Evolutionary conservation across 2,113 vertebrate species (phyloP).

Genomic region (Regulus satrapa): DNA sequence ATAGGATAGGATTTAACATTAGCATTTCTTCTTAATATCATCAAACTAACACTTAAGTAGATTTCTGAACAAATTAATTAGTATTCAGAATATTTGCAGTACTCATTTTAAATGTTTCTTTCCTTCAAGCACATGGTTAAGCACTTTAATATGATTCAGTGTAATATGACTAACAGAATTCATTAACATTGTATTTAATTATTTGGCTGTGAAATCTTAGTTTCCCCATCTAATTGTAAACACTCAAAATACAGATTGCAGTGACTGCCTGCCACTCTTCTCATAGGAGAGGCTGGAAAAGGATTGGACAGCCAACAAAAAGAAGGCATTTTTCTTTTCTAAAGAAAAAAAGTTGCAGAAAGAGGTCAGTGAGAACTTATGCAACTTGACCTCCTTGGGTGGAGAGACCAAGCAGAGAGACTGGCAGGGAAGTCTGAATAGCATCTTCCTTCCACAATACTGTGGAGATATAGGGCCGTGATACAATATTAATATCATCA

Average conservation of each 20-base stretch:
- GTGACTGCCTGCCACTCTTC: not conserved
- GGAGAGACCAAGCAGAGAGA: not conserved
- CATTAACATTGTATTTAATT: constrained; percentile 57
- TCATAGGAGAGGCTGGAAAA: not conserved
- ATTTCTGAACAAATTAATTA: constrained; percentile 64
- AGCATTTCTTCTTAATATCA: constrained; percentile 38
- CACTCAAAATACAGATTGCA: constrained; percentile 12
- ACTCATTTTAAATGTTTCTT: constrained; percentile 39
- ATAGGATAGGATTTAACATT: constrained; percentile 37
- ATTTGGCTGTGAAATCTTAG: constrained; percentile 50
- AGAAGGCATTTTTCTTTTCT: not conserved
- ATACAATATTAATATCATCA: not conserved
- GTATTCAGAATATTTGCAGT: constrained; percentile 66
- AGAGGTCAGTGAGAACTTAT: not conserved
- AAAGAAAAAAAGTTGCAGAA: not conserved
- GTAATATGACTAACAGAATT: constrained; percentile 60
- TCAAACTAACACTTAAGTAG: constrained; percentile 47
- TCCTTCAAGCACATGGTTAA: constrained; percentile 56
- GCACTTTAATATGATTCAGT: constrained; percentile 61
- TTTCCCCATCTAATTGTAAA: constrained; percentile 41
- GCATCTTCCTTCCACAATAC: rapidly evolving
- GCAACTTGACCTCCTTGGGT: not conserved
- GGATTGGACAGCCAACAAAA: not conserved
- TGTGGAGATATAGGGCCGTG: not conserved
- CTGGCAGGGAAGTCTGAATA: not conserved